These are phyloP conservation scores for Chironomus striatipennis DNA, from an alignment of 1,140 invertebrate genomes.

Conservation along the genomic window DNA sequence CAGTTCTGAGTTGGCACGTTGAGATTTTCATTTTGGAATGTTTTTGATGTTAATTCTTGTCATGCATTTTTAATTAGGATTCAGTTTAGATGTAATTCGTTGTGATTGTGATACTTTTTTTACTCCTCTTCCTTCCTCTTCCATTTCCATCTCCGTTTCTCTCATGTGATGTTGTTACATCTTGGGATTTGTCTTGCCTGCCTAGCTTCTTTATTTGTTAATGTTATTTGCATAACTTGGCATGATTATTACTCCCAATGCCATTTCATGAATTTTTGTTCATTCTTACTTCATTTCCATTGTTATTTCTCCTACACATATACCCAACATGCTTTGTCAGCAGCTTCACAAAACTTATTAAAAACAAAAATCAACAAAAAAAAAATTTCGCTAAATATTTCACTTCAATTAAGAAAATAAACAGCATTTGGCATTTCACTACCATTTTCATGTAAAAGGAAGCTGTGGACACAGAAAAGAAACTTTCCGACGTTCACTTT, in stretches of 20 bases:
- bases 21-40: neutral
- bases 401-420: neutral
- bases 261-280: too few species aligned
- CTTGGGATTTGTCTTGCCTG: slow-evolving; percentile 10
- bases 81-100: neutral
- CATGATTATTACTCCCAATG: slow-evolving; percentile 1
- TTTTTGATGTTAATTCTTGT: slow-evolving; percentile 23
- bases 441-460: neutral
- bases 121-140: neutral
- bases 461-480: neutral
- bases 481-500: slow-evolving; percentile 9
- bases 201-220: neutral
- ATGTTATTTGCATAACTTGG: slow-evolving; percentile 13
- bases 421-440: neutral
- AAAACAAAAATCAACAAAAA: neutral
- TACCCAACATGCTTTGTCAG: neutral
- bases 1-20: neutral
- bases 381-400: neutral
- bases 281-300: too few species aligned
- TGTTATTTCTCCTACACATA: too few species aligned
- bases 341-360: neutral
- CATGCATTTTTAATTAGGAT: slow-evolving; percentile 21
- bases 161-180: neutral
- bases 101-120: neutral
- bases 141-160: too few species aligned